Conservation (phyloP, 2,888 invertebrate species). For the Drosophila villosipedis region DNA sequence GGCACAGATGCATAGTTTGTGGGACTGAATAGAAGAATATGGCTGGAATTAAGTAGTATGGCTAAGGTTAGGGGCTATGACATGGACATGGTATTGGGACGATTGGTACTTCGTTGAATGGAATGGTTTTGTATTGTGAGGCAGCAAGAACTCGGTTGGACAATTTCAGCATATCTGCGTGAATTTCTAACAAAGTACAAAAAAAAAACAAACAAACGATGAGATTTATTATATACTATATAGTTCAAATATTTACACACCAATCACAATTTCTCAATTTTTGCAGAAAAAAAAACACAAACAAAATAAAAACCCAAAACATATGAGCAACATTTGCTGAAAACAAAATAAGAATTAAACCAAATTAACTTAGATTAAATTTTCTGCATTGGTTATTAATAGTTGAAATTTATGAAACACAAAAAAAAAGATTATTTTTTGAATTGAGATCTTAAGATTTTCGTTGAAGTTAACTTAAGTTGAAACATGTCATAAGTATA, state of each 20-base stretch:
- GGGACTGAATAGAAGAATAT: background rate
- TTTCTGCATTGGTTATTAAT: conserved; percentile 63
- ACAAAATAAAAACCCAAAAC: conserved; percentile 31
- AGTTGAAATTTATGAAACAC: conserved; percentile 62
- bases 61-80: conserved; percentile 8
- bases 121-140: conserved; percentile 46
- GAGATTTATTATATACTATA: conserved; percentile 57
- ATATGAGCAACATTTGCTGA: conserved; percentile 74
- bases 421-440: conserved; percentile 51
- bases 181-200: conserved; percentile 81
- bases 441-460: conserved; percentile 58
- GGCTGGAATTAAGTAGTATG: conserved; percentile 1
- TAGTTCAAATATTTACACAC: conserved; percentile 71
- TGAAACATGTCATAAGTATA: conserved; percentile 16
- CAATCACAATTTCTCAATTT: conserved; percentile 40
- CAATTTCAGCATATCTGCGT: conserved; percentile 77
- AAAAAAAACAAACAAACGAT: conserved; percentile 50
- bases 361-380: conserved; percentile 54
- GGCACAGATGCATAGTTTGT: conserved; percentile 2
- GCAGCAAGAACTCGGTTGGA: conserved; percentile 69
- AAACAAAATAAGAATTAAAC: conserved; percentile 44
- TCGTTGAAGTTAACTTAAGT: conserved; percentile 36
- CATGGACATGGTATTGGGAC: conserved; percentile 20
- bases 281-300: conserved; percentile 11
- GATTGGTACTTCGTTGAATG: conserved; percentile 25